A percentile compares a stretch with the other conserved stretches of the same genome.
Conservation (phyloP, 2,888 invertebrate genomes). For the Epirrhoe tristata region DNA sequence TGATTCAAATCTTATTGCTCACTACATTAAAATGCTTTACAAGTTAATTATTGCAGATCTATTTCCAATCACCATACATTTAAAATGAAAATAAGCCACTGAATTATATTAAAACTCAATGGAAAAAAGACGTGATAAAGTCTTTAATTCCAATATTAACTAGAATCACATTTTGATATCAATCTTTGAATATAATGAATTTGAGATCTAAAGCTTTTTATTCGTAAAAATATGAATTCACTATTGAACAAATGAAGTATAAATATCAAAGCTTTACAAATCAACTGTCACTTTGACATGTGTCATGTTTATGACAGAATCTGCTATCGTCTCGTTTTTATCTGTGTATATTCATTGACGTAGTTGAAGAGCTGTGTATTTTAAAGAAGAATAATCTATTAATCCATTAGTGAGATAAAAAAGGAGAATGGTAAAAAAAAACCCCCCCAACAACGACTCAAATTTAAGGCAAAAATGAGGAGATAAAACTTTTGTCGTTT, state of each 20-base stretch:
- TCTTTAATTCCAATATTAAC: no score
- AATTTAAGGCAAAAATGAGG: no score
- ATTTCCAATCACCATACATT: neutral
- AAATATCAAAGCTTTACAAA: neutral
- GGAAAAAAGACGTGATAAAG: no score
- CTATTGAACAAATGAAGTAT: neutral
- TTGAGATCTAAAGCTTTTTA: neutral
- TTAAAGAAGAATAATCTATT: no score
- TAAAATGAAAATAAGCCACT: neutral
- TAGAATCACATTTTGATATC: no score
- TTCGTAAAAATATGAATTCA: neutral
- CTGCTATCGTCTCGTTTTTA: neutral
- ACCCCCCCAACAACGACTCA: no score
- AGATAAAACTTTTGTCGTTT: no score
- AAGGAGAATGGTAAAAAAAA: no score
- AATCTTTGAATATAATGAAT: no score
- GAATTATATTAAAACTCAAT: no score
- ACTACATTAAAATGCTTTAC: neutral
- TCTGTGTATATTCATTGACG: slow-evolving; percentile 4
- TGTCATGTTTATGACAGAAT: slow-evolving; percentile 22
- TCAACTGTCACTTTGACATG: slow-evolving; percentile 21
- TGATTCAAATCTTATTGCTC: neutral
- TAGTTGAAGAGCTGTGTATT: no score
- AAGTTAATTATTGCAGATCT: neutral
- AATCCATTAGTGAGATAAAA: no score